phyloP scores from a whole-genome alignment of 2,797 vertebrate species.

The Taenioides sp. region DNA sequence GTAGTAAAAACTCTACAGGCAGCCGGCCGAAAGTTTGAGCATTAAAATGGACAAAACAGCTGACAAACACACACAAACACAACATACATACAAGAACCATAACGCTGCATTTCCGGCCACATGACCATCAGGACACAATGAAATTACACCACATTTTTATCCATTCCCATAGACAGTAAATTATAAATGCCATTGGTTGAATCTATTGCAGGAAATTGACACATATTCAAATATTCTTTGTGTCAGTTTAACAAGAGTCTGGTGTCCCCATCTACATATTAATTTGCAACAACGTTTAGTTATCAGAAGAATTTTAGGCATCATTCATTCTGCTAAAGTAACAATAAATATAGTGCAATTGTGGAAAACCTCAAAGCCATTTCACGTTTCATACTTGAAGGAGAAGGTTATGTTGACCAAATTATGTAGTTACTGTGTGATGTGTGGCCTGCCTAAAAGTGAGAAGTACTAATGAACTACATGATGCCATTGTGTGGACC shows the following conservation, averaged over 20 bases:
- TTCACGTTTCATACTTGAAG: background rate
- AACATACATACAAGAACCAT: background rate
- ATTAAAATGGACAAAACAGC: slow-evolving; percentile 31
- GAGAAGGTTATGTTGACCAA: slow-evolving; percentile 1
- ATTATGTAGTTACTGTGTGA: slow-evolving; percentile 3
- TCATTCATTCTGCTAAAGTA: background rate
- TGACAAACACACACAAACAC: slow-evolving; percentile 25
- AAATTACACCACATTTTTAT: background rate
- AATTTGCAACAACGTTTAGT: background rate
- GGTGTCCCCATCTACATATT: no score
- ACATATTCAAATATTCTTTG: background rate
- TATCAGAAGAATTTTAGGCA: background rate
- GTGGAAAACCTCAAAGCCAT: background rate
- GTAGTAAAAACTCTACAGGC: slow-evolving; percentile 56
- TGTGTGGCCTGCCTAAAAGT: slow-evolving; percentile 19
- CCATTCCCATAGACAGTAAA: background rate
- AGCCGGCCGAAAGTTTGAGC: slow-evolving; percentile 54
- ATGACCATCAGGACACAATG: slow-evolving; percentile 32
- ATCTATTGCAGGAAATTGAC: background rate
- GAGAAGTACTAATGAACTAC: slow-evolving; percentile 14
- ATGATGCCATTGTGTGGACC: slow-evolving; percentile 37
- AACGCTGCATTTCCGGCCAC: slow-evolving; percentile 51
- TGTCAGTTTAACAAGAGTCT: background rate
- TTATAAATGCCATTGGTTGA: background rate
- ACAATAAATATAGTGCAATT: background rate